Base-by-base conservation (phyloP, 2,888 invertebrate genomes). In the Steinernema hermaphroditum region DNA sequence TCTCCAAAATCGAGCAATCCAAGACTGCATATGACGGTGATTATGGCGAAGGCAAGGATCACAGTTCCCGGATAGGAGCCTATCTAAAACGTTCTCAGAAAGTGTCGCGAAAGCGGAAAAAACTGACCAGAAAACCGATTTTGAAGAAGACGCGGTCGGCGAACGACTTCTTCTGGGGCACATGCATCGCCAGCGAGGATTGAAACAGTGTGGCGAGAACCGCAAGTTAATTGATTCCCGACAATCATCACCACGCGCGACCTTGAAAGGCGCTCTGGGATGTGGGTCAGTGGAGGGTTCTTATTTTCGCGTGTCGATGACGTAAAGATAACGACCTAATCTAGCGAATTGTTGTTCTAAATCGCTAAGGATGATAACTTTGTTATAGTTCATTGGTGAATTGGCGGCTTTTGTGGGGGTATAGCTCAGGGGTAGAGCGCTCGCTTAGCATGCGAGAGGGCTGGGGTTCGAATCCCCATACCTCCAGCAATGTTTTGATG, bases 351-450 rank as follows among this genome's bases (percentile, higher is more conserved):
- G 46, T 46, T 46, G 46, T 46, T 46, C 46, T 46, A 16, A 9
- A 46, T 46, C 46, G 46, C 22, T 46, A 46, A 46, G 6, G 37
- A 12, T 12, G 37, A 37, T 37, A 37, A 8, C 37, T 37, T 37
- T 37, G 12, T 37, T 12, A 8, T 8, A 37, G 4, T 4, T 37
- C 37, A 8, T 37, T 8, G 37, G 37, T n/a, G n/a, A n/a, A n/a
- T n/a, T n/a, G n/a, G n/a, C n/a, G n/a, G n/a, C n/a, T n/a, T n/a
- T n/a, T 37, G 37, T 37, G 78, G 78, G 77, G 75, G 76, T 76
- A 75, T 78, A 75, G 77, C 79, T 76, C 76, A 78, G 76, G 76
- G 78, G 77, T 78, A 79, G 77, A 78, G 77, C 80, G 78, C 78
- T 77, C 78, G 78, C 78, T 79, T 79, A n/a, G n/a, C n/a, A n/a